A percentile compares a stretch with the other conserved stretches of the same genome.
phyloP scores from a whole-genome alignment of 2,797 vertebrate species.

The Girardinus metallicus region DNA sequence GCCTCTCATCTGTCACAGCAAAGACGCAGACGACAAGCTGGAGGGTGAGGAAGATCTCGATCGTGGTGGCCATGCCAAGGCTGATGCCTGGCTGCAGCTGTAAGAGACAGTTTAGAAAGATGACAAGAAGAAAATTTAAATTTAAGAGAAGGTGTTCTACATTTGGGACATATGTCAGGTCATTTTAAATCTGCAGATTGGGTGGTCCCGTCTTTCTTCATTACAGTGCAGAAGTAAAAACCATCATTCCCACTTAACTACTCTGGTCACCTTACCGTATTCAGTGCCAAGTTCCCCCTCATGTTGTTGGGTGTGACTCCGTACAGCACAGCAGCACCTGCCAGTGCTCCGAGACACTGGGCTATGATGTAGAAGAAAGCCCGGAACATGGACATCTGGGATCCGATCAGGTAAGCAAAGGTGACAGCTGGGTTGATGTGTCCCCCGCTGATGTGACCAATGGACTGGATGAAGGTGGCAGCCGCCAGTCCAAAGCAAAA shows the following conservation, averaged over 20 bases:
- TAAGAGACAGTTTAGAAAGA: neutral
- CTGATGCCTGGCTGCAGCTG: slow-evolving; percentile 93
- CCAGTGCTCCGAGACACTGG: slow-evolving; percentile 91
- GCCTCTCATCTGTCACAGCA: slow-evolving; percentile 92
- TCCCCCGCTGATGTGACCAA: slow-evolving; percentile 94
- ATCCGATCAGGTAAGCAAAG: slow-evolving; percentile 90
- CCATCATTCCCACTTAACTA: neutral
- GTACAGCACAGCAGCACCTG: slow-evolving; percentile 92
- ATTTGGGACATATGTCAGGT: neutral
- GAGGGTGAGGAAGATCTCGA: slow-evolving; percentile 94
- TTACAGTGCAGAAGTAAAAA: neutral
- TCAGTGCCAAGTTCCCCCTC: slow-evolving; percentile 92
- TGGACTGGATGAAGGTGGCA: slow-evolving; percentile 91
- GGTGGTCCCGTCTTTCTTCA: neutral
- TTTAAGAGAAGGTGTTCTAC: neutral
- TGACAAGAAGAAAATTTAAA: neutral
- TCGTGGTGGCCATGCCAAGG: slow-evolving; percentile 90
- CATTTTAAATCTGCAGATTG: neutral
- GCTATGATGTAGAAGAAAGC: slow-evolving; percentile 91
- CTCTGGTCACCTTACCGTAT: slow-evolving; percentile 84
- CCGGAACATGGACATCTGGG: slow-evolving; percentile 92
- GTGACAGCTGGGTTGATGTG: slow-evolving; percentile 96
- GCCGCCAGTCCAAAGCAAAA: slow-evolving; percentile 92
- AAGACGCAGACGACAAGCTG: slow-evolving; percentile 95
- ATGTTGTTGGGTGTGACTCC: slow-evolving; percentile 89